Base-by-base conservation (phyloP, 92 coral and sea anemone genomes). In the Paramuricea clavata region DNA sequence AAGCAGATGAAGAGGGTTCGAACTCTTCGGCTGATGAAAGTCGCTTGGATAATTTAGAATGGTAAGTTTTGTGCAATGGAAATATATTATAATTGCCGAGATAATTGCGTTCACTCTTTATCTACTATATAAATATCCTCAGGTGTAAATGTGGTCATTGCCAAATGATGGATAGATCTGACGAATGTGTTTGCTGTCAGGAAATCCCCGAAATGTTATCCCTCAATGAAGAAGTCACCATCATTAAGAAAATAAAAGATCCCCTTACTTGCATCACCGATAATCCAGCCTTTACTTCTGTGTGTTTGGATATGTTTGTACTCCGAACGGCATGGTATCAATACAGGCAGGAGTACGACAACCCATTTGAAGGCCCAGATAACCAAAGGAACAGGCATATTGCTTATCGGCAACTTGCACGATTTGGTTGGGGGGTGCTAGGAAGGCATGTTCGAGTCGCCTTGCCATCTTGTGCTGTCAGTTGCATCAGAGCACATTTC, bases 321-420 rank as follows among this genome's bases (percentile, higher is more conserved):
- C 76, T 69, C 6, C 22, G 76, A 76, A 76, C 83, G 52, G 83
- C 71, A 50, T 78, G 71, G 83, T 25, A 78, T 54, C 83, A 78
- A 69, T 49, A 78, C 69, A 78, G 50, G 83, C 5, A 50, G 47
- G 69, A 78, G 61, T 78, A 78, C 50, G 83, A 78, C 83, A 50
- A 78, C 31, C 83, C 69, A 78, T 78, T 28, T 50, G 83, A 78
- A 78, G 84, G 84, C 5, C 90, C 87, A 34, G 87, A 80, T 2
- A 87, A 87, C 54, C 83, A 88, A 61, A 17, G 26, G 7, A 69
- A 82, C 69, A 74, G 91, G 44, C 91, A 88, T 42, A 31, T 78
- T 47, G 84, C 84, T 54, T 78, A 78, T 78, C n/a, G 70, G 39
- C 84, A 78, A 78, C 84, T 78, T 54, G 83, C 83, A 78, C 71